Conservation (phyloP, 2,797 vertebrate species). For the Cyclura pinguis region DNA sequence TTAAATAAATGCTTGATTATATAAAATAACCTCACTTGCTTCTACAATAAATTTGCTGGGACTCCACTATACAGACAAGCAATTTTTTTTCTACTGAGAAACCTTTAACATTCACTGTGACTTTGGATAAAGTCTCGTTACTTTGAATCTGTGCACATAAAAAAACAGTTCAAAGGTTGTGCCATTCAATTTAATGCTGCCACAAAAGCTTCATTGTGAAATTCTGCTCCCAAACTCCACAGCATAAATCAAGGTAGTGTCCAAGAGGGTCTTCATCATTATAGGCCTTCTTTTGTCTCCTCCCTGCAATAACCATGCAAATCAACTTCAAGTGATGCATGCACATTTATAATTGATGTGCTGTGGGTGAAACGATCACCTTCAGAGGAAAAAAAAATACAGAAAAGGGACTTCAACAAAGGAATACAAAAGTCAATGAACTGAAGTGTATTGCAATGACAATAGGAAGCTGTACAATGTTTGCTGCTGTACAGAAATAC, state of each 20-base stretch:
- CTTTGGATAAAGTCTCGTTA: slow-evolving; percentile 33
- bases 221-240: slow-evolving; percentile 52
- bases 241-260: slow-evolving; percentile 59
- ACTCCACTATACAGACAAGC: rapidly evolving
- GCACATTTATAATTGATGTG: slow-evolving; percentile 65
- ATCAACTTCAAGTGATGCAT: slow-evolving; percentile 58
- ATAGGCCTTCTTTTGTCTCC: slow-evolving; percentile 57
- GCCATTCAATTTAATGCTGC: slow-evolving; percentile 60
- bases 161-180: slow-evolving; percentile 54
- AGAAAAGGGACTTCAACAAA: slow-evolving; percentile 35
- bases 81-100: neutral
- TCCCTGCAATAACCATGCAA: slow-evolving; percentile 58
- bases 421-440: slow-evolving; percentile 40
- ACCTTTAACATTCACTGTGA: slow-evolving; percentile 33
- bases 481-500: slow-evolving; percentile 45
- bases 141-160: slow-evolving; percentile 34
- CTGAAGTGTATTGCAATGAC: slow-evolving; percentile 12
- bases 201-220: slow-evolving; percentile 62
- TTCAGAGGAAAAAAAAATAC: neutral
- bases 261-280: slow-evolving; percentile 35
- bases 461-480: neutral
- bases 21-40: neutral
- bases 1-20: slow-evolving; percentile 12
- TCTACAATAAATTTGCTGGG: rapidly evolving
- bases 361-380: slow-evolving; percentile 38